Base-by-base conservation (phyloP, 2,797 vertebrate genomes). In the Ambastaia sidthimunki region DNA sequence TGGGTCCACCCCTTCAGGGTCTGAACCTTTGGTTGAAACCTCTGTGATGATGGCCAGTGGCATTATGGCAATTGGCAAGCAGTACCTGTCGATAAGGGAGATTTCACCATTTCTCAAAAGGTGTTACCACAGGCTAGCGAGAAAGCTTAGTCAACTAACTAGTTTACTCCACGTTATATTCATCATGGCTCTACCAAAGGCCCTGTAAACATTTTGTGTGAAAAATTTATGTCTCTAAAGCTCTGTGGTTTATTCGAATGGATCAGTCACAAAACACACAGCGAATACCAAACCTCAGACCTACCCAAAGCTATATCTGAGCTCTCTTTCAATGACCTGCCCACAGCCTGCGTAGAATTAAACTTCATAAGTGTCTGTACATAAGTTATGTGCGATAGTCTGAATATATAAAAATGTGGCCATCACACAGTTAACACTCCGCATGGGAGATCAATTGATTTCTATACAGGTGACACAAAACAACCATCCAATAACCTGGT, bases 1-100 rank as follows among this genome's bases (percentile, higher is more conserved):
- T 66, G 57, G 21, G 52, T 54, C 76, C 50, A 74, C 12, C 57
- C 76, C 76, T 60, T 37, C 23, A 59, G 66, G 83, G 73, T 48
- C 66, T 0, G 52, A 76, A 72, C 72, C 82, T 83, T 70, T 83
- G 77, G 81, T 77, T 68, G 63, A 83, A 83, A 75, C 76, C 71
- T 72, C 41, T 31, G 41, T 47, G 25, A 66, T 82, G 76, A 82
- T 62, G 63, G 76, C 47, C 68, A 50, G 4, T 15, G 25, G 67
- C 76, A 48, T 44, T 50, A 37, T 23, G 41, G 71, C 60, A 72
- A 76, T 81, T 41, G 0, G 7, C 47, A 67, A 74, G 41, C 62
- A n/a, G 0, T 19, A 62, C 50, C 62, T 67, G 52, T 62, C 75
- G 11, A 72, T 72, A 78, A 60, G 47, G 65, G 28, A 83, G 25